Evolutionary conservation across 2,888 invertebrate genomes (phyloP).

Genomic region (Macaria notata): DNA sequence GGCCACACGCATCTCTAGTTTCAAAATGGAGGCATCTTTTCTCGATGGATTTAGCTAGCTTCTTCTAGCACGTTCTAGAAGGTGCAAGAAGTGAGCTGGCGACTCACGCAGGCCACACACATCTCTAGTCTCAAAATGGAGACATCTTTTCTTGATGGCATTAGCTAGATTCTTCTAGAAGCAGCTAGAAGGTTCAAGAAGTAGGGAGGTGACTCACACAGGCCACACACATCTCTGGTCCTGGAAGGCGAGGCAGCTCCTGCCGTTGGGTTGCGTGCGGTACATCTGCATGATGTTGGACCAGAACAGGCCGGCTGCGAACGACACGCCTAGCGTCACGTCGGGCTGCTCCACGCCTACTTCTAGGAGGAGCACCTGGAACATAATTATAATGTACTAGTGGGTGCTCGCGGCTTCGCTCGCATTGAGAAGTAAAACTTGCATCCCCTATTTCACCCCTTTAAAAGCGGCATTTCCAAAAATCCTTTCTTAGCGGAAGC

Average conservation of each 20-base stretch:
- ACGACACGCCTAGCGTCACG: constrained; percentile 82
- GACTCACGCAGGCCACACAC: background rate
- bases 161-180: background rate
- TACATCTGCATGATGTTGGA: constrained; percentile 87
- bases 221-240: constrained; percentile 81
- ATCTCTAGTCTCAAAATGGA: background rate
- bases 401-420: too few species aligned
- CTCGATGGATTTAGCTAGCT: constrained; percentile 66
- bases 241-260: constrained; percentile 78
- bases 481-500: too few species aligned
- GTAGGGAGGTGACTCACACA: constrained; percentile 40
- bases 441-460: too few species aligned
- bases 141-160: background rate
- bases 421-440: too few species aligned
- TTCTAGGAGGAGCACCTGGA: constrained; percentile 83
- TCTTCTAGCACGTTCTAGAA: background rate
- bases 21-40: constrained; percentile 79
- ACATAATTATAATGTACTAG: too few species aligned
- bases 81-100: too few species aligned
- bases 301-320: constrained; percentile 78
- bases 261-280: constrained; percentile 81
- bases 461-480: too few species aligned
- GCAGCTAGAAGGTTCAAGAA: background rate
- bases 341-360: constrained; percentile 85
- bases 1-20: constrained; percentile 81